A percentile compares a stretch with the other conserved stretches of the same genome.
Conservation (phyloP, 2,888 invertebrate genomes). For the Apotomis capreana region DNA sequence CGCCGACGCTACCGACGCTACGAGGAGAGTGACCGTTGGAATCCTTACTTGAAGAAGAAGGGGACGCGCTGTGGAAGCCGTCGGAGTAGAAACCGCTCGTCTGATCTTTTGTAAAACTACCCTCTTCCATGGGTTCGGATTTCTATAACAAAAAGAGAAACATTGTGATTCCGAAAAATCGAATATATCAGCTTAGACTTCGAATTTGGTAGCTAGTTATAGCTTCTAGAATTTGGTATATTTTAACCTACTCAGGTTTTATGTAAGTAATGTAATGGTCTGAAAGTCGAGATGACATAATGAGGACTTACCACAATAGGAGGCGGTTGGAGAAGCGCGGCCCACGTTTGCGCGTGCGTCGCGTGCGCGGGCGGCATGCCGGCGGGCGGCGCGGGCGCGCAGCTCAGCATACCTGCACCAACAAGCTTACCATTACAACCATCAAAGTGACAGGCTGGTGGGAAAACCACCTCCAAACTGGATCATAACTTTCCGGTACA, state of each 20-base stretch:
- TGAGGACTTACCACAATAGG: constrained; percentile 67
- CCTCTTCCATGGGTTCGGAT: constrained; percentile 79
- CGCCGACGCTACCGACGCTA: constrained; percentile 73
- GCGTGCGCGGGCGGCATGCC: constrained; percentile 75
- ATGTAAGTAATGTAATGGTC: too few species aligned
- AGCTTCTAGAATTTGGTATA: neutral
- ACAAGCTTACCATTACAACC: neutral
- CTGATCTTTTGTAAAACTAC: constrained; percentile 80
- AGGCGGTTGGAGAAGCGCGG: constrained; percentile 63
- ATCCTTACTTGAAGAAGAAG: constrained; percentile 82
- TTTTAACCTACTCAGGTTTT: too few species aligned
- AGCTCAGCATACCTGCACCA: constrained; percentile 72
- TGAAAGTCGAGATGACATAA: too few species aligned
- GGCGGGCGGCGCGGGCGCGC: constrained; percentile 74
- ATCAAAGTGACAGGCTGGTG: too few species aligned
- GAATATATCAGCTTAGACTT: too few species aligned
- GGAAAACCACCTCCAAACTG: too few species aligned
- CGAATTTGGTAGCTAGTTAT: too few species aligned
- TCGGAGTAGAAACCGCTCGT: constrained; percentile 85
- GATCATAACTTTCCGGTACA: too few species aligned
- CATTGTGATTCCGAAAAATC: neutral
- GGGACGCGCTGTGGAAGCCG: constrained; percentile 84
- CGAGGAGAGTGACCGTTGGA: constrained; percentile 79
- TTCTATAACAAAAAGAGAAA: constrained; percentile 75
- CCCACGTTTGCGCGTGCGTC: constrained; percentile 68